Conservation (phyloP, 2,797 vertebrate genomes). For the Halcyon smyrnensis region DNA sequence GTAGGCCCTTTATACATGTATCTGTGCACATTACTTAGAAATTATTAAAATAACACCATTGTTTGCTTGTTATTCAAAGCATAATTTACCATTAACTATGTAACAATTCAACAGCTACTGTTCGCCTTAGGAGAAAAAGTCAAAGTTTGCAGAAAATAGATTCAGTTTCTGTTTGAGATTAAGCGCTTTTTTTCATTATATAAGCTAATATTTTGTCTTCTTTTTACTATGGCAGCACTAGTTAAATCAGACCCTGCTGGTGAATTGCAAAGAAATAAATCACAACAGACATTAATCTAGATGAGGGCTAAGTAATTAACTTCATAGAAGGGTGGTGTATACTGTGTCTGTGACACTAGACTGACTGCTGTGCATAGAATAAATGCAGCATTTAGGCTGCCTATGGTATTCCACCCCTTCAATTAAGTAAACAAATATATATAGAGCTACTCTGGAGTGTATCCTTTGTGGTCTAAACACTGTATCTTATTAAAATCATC, state of each 20-base stretch:
- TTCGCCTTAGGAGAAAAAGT: slow-evolving; percentile 25
- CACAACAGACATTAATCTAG: slow-evolving; percentile 68
- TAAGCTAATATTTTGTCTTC: slow-evolving; percentile 32
- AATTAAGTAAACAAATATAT: slow-evolving; percentile 77
- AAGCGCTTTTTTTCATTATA: neutral
- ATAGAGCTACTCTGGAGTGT: slow-evolving; percentile 67
- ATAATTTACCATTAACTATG: slow-evolving; percentile 5
- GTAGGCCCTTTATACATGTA: neutral
- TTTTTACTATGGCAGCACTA: neutral
- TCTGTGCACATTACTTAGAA: slow-evolving; percentile 20
- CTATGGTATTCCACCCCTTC: slow-evolving; percentile 72
- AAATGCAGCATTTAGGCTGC: slow-evolving; percentile 63
- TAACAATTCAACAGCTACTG: slow-evolving; percentile 42
- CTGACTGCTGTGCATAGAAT: slow-evolving; percentile 62
- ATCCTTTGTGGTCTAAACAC: slow-evolving; percentile 69
- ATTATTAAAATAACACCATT: slow-evolving; percentile 56
- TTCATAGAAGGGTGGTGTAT: slow-evolving; percentile 46
- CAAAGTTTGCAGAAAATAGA: neutral
- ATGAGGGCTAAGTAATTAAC: slow-evolving; percentile 70
- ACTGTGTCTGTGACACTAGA: slow-evolving; percentile 64
- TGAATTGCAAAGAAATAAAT: slow-evolving; percentile 58
- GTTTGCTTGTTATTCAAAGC: slow-evolving; percentile 35
- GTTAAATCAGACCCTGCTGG: slow-evolving; percentile 43
- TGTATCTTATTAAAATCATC: slow-evolving; percentile 74
- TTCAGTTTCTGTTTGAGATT: neutral